These are phyloP conservation scores for Momotus momota DNA, from an alignment of 2,797 vertebrate species.

Conservation along the genomic window DNA sequence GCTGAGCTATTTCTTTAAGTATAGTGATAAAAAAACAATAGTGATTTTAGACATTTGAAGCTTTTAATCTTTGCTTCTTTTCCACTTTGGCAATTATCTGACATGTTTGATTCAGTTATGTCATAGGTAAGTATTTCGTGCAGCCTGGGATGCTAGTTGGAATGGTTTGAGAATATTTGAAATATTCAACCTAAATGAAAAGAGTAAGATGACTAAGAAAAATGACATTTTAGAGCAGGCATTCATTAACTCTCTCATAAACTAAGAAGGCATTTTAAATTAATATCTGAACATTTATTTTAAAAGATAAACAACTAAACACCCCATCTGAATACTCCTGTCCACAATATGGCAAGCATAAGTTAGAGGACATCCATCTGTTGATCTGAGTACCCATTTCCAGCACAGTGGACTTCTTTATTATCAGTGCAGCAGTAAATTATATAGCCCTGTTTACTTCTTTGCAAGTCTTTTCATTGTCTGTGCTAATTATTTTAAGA, in stretches of 20 bases:
- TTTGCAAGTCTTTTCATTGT: rapidly evolving
- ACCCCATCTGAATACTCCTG: not conserved
- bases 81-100: not conserved
- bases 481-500: not conserved
- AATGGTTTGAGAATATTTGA: not conserved
- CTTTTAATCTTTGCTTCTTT: not conserved
- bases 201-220: not conserved
- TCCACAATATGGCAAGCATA: not conserved
- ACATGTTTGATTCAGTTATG: not conserved
- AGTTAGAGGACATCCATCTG: not conserved
- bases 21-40: not conserved
- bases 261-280: not conserved
- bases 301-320: not conserved
- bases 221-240: not conserved
- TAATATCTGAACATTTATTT: not conserved
- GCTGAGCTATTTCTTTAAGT: not conserved
- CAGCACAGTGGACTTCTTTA: not conserved
- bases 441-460: not conserved
- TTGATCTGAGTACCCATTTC: not conserved
- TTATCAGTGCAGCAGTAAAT: not conserved
- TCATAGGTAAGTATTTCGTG: not conserved
- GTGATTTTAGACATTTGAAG: not conserved
- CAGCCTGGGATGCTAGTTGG: not conserved
- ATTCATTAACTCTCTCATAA: not conserved
- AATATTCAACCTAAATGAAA: not conserved